Conservation (phyloP, 2,888 invertebrate genomes). For the Smittia aterrima region DNA sequence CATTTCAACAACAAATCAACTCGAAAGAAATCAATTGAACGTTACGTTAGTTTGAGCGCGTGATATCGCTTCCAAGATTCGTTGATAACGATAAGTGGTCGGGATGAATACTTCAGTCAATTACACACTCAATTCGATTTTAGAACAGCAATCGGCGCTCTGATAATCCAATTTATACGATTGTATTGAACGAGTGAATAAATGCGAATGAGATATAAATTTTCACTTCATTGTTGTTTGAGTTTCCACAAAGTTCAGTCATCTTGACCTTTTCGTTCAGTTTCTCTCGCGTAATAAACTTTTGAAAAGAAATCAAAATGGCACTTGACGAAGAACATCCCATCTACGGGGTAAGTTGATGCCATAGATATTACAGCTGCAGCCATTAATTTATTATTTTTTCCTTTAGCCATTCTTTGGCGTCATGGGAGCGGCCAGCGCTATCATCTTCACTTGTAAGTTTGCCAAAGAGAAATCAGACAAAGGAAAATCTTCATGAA, state of each 20-base stretch:
- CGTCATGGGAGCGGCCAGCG: slow-evolving; percentile 98
- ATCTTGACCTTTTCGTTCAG: not conserved
- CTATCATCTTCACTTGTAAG: slow-evolving; percentile 99
- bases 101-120: not conserved
- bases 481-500: no score
- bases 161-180: not conserved
- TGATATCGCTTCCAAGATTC: not conserved
- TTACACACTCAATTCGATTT: not conserved
- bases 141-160: not conserved
- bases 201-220: not conserved
- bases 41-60: no score
- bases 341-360: no score
- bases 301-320: not conserved
- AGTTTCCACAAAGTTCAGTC: not conserved
- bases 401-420: slow-evolving; percentile 99
- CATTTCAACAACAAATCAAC: no score
- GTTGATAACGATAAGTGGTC: not conserved
- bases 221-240: not conserved
- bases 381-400: no score
- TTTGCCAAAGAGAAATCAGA: slow-evolving; percentile 46
- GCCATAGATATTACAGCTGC: no score
- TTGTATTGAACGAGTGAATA: not conserved
- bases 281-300: not conserved
- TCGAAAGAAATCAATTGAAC: no score
- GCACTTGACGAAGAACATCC: slow-evolving; percentile 2